Base-by-base conservation (phyloP, 2,113 vertebrate species). In the Nyctereutes procyonoides region DNA sequence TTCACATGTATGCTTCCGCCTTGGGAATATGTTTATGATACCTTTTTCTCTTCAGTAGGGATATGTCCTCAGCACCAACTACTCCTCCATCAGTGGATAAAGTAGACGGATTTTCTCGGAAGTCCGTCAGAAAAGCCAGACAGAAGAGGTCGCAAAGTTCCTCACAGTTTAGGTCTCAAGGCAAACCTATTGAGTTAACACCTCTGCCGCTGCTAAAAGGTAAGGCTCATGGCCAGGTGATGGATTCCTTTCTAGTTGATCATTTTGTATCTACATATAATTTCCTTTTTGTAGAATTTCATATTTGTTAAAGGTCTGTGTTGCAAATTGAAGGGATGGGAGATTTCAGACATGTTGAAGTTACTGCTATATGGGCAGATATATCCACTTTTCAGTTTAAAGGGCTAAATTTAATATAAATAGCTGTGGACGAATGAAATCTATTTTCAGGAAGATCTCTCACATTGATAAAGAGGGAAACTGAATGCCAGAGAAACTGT, bases 41-140 rank as follows among this genome's bases (percentile, higher is more conserved):
- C 15, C 19, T 98, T 69, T 98, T 97, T 98, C 95, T 98, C 88
- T 98, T 98, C 83, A 99, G 98, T 99, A 99, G 99, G 99, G 99
- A 99, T 99, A 99, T 99, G 99, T 99, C 99, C 99, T 99, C 99
- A 99, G 99, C 99, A 99, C 99, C 99, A 99, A 99, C 99, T 99
- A 99, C 99, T 98, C 99, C 99, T 99, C 99, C 99, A 99, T 99
- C 99, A 99, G 99, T 99, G 99, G 99, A 99, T 99, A 99, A 99
- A 99, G 99, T 99, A 99, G 99, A 99, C 99, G 99, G 99, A 99
- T 99, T 99, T 99, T 99, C 99, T 98, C 99, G 99, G 99, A 99
- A 99, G 99, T 99, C 99, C 99, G 99, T 99, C 99, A 99, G 99
- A 99, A 99, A 99, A 99, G 99, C 99, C 98, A 99, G 99, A 99